Evolutionary conservation across 2,888 invertebrate genomes (phyloP).

Genomic region (Oligia strigilis): DNA sequence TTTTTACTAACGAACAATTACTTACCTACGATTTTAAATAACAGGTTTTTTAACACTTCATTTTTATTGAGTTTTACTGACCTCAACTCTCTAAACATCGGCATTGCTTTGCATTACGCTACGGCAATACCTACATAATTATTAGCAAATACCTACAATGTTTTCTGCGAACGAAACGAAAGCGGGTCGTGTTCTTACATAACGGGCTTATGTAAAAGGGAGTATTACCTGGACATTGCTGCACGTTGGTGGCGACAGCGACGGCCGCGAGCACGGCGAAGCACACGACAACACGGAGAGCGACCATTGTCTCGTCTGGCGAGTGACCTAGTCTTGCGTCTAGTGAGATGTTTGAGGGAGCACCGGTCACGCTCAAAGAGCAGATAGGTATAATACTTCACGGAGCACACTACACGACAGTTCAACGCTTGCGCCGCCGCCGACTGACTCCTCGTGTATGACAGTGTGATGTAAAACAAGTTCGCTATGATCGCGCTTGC

Average conservation of each 20-base stretch:
- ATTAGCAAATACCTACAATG: constrained; percentile 31
- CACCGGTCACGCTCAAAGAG: constrained; percentile 39
- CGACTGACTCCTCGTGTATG: constrained; percentile 30
- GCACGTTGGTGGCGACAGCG: constrained; percentile 77
- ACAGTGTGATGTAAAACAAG: constrained; percentile 42
- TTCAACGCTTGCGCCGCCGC: constrained; percentile 27
- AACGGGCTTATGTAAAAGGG: constrained; percentile 74
- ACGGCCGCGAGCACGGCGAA: constrained; percentile 74
- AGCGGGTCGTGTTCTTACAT: constrained; percentile 76
- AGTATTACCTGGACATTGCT: constrained; percentile 83
- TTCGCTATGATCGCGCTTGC: constrained; percentile 27
- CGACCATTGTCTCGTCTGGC: constrained; percentile 78
- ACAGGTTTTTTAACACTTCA: background rate
- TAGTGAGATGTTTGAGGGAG: constrained; percentile 32
- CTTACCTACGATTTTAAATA: background rate
- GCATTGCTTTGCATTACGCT: constrained; percentile 21
- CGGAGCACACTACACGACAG: constrained; percentile 23
- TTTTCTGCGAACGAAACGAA: constrained; percentile 71
- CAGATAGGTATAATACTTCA: constrained; percentile 9
- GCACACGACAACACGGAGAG: constrained; percentile 77
- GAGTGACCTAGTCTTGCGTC: constrained; percentile 26
- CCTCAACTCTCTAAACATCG: constrained; percentile 26
- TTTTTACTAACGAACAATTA: background rate
- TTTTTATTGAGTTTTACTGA: constrained; percentile 32
- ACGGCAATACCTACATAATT: background rate